Base-by-base conservation (phyloP, 2,888 invertebrate genomes). In the Caenorhabditis japonica region DNA sequence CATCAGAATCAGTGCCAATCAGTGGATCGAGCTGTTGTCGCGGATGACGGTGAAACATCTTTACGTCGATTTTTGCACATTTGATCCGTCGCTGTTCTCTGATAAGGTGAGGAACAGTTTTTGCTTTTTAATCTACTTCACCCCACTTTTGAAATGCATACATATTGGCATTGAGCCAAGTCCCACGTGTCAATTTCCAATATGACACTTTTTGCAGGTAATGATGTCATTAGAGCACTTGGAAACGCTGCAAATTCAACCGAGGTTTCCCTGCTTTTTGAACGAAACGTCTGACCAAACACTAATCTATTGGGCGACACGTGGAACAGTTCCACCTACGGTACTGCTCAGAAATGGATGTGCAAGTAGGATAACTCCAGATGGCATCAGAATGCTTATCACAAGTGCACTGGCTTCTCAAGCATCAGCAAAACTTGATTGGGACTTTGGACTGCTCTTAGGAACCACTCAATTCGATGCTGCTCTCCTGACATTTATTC, bases 161-260 rank as follows among this genome's bases (percentile, higher is more conserved):
- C n/a, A n/a, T n/a, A n/a, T n/a, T n/a, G n/a, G n/a, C n/a, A n/a
- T n/a, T n/a, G n/a, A n/a, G n/a, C n/a, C n/a, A n/a, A n/a, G n/a
- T n/a, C n/a, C n/a, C n/a, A n/a, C n/a, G n/a, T n/a, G n/a, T n/a
- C n/a, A n/a, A n/a, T 25, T 4, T 12, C 17, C 15, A 39, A 3
- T 5, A 17, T 2, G 4, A 44, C 30, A 38, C 30, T 19, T 12
- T 46, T 61, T 77, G 25, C 60, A 71, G 72, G 60, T 76, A 2
- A 30, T 79, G 19, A 47, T 61, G 41, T 44, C 59, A 0, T 27
- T 79, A 21, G 46, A 60, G 2, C 43, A 64, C 10, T 39, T 78
- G 21, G 70, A 74, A 38, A 46, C 33, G 0, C 36, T 78, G 3
- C 69, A 74, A 64, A 72, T 78, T 17, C 78, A 78, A 38, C 70